phyloP scores from a whole-genome alignment of 2,113 vertebrate genomes.

The Dolichotis patagonum region DNA sequence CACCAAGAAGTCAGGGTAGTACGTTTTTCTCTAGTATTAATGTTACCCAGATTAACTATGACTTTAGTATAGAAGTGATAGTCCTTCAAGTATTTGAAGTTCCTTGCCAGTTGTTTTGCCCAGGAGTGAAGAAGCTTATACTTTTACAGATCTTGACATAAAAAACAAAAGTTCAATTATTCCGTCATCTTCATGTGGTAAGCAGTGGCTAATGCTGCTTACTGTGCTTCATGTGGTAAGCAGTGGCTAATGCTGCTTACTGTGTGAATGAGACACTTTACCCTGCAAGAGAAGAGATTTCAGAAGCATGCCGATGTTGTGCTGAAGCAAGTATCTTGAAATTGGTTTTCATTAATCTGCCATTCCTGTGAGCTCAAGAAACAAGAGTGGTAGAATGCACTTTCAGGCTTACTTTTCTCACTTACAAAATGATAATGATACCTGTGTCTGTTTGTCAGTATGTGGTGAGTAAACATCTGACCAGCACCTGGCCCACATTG shows the following conservation, averaged over 20 bases:
- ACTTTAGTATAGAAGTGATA: slow-evolving; percentile 48
- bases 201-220: neutral
- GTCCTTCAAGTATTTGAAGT: slow-evolving; percentile 57
- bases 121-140: neutral
- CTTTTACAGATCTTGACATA: slow-evolving; percentile 69
- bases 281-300: neutral
- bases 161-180: slow-evolving; percentile 75
- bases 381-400: neutral
- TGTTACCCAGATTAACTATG: slow-evolving; percentile 46
- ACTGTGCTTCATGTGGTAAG: too few relatives aligned
- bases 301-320: neutral
- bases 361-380: neutral
- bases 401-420: neutral
- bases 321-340: slow-evolving; percentile 32
- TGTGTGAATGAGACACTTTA: slow-evolving; percentile 12
- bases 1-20: neutral
- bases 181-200: slow-evolving; percentile 77
- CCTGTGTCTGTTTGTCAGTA: neutral
- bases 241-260: neutral
- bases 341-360: neutral
- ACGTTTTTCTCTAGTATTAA: neutral
- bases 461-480: neutral
- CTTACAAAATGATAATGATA: neutral
- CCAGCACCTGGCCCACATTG: rapidly evolving
- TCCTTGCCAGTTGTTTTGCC: slow-evolving; percentile 20